Conservation (phyloP, 1,140 invertebrate genomes). For the Drosophila burlai region DNA sequence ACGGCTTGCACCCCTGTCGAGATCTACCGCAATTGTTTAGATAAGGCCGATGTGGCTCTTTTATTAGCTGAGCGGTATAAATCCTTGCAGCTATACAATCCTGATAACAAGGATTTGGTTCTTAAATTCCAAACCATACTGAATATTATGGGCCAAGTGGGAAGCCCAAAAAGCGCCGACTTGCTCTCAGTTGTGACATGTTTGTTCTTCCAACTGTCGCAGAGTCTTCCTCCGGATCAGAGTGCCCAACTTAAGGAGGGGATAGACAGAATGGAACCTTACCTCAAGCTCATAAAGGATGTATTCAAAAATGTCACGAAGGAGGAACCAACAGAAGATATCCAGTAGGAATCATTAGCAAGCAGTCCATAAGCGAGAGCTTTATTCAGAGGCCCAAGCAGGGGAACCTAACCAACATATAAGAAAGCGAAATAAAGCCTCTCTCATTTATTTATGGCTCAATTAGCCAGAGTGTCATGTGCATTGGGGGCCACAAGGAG, state of each 20-base stretch:
- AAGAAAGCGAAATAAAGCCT: constrained; percentile 28
- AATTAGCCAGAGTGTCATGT: constrained; percentile 48
- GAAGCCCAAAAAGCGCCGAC: constrained; percentile 32
- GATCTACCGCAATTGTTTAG: constrained; percentile 37
- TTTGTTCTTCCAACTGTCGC: constrained; percentile 21
- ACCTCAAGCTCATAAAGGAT: constrained; percentile 11
- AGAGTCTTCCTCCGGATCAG: constrained; percentile 10
- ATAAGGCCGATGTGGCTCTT: constrained; percentile 53
- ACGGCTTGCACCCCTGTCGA: constrained; percentile 6
- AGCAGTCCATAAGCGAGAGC: neutral
- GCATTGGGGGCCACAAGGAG: constrained; percentile 18
- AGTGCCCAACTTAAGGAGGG: constrained; percentile 6
- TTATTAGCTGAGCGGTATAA: neutral
- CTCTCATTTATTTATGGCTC: constrained; percentile 35
- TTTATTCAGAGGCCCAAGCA: neutral
- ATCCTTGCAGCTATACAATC: neutral
- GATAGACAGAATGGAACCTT: neutral
- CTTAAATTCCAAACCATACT: constrained; percentile 51
- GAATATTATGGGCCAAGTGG: constrained; percentile 38
- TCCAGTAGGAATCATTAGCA: neutral
- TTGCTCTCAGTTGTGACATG: constrained; percentile 32
- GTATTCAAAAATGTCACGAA: neutral
- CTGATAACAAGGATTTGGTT: constrained; percentile 30
- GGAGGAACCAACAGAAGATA: too few relatives aligned
- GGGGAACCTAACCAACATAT: neutral